These are phyloP conservation scores for Ptilodon capucinus DNA, from an alignment of 2,888 invertebrate species.

Conservation along the genomic window DNA sequence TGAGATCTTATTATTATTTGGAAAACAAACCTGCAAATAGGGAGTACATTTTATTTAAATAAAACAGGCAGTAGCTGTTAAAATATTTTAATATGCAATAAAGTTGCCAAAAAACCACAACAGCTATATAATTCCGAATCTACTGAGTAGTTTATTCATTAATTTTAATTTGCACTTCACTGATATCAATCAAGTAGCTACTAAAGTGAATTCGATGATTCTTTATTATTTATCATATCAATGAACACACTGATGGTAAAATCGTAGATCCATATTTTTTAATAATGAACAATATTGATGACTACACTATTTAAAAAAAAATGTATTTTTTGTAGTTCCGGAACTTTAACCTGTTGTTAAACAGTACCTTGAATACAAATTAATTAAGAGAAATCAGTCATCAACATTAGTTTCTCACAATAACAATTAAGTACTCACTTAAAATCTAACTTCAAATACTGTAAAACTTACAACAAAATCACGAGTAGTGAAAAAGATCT, in stretches of 20 bases:
- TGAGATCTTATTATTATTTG: constrained; percentile 6
- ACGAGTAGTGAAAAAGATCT: neutral
- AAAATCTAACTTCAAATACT: neutral
- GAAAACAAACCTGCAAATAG: no score
- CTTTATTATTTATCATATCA: neutral
- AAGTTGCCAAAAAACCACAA: neutral
- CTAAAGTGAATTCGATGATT: neutral
- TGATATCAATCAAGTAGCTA: neutral
- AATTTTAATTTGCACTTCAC: neutral
- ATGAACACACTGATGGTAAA: neutral
- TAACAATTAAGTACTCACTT: neutral
- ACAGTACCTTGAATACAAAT: neutral
- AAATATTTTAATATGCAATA: neutral
- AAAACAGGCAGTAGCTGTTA: neutral
- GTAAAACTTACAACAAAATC: neutral
- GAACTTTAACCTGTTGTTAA: no score
- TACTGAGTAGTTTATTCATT: neutral
- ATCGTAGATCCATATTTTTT: neutral
- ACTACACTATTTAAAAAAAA: neutral
- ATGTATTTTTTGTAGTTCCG: no score
- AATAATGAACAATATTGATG: neutral
- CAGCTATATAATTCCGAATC: neutral
- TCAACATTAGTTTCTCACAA: neutral
- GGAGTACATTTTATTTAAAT: neutral
- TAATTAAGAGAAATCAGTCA: neutral